phyloP scores from a whole-genome alignment of 2,113 vertebrate species.

The Empidonax alnorum region DNA sequence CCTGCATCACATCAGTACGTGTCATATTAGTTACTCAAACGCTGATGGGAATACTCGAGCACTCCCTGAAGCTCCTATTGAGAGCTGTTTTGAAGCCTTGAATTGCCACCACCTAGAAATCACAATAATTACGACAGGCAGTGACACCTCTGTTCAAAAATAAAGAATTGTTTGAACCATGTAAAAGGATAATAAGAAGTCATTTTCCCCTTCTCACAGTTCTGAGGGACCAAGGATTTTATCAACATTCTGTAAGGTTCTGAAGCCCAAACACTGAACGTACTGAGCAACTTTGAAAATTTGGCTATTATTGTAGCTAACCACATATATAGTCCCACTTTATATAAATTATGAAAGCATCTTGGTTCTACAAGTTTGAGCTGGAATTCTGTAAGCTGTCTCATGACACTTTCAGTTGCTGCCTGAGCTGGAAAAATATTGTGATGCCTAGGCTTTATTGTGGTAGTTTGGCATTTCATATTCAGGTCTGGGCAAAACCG shows the following conservation, averaged over 20 bases:
- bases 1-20: neutral
- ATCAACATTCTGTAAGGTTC: neutral
- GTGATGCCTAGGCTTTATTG: slow-evolving; percentile 18
- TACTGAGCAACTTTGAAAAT: neutral
- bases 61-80: neutral
- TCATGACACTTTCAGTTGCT: neutral
- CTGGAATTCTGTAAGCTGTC: neutral
- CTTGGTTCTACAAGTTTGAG: slow-evolving; percentile 4
- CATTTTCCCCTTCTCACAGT: neutral
- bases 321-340: neutral
- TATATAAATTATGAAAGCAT: neutral
- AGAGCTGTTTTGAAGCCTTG: neutral
- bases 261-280: neutral
- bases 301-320: neutral
- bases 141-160: neutral
- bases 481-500: slow-evolving; percentile 21
- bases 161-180: neutral
- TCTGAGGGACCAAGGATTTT: neutral
- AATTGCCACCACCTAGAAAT: neutral
- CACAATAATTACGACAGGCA: neutral
- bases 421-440: neutral
- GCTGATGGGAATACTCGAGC: neutral
- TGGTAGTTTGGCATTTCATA: slow-evolving; percentile 21
- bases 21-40: neutral
- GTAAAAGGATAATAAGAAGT: neutral